phyloP scores from a whole-genome alignment of 2,113 vertebrate genomes.

The Brachionichthys hirsutus region DNA sequence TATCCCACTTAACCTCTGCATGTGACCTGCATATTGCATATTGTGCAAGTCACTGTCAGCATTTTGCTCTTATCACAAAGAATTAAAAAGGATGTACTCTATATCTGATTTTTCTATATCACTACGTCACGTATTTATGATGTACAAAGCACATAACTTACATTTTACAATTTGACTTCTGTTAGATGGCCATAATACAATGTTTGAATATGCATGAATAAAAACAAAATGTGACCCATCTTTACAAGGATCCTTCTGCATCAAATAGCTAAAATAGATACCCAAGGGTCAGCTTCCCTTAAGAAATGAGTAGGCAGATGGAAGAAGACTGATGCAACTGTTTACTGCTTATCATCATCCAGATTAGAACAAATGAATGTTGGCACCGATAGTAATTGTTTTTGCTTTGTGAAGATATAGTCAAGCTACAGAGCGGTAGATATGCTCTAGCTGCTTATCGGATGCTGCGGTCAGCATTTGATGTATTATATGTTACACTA shows the following conservation, averaged over 20 bases:
- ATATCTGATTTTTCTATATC: no score
- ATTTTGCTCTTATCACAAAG: no score
- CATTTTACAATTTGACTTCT: no score
- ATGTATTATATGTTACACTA: neutral
- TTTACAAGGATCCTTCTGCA: neutral
- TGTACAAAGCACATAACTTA: no score
- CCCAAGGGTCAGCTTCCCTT: slow-evolving; percentile 17
- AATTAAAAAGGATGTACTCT: no score
- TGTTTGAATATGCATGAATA: neutral
- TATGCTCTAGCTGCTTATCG: slow-evolving; percentile 22
- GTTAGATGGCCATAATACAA: neutral
- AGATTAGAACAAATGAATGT: slow-evolving; percentile 48
- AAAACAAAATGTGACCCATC: neutral
- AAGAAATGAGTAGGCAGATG: slow-evolving; percentile 22
- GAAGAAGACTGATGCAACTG: slow-evolving; percentile 32
- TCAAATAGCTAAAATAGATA: neutral
- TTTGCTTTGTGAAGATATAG: slow-evolving; percentile 21
- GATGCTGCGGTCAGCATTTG: slow-evolving; percentile 4
- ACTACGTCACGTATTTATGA: no score
- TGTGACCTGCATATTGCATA: no score
- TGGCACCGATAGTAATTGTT: slow-evolving; percentile 59
- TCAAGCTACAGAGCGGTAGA: neutral
- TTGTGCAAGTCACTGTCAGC: no score
- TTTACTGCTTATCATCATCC: slow-evolving; percentile 48
- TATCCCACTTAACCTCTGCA: neutral